Percentiles rank a stretch among this genome's conserved stretches.
phyloP scores from a whole-genome alignment of 1,140 invertebrate species.

The Hesperophylax magnus region DNA sequence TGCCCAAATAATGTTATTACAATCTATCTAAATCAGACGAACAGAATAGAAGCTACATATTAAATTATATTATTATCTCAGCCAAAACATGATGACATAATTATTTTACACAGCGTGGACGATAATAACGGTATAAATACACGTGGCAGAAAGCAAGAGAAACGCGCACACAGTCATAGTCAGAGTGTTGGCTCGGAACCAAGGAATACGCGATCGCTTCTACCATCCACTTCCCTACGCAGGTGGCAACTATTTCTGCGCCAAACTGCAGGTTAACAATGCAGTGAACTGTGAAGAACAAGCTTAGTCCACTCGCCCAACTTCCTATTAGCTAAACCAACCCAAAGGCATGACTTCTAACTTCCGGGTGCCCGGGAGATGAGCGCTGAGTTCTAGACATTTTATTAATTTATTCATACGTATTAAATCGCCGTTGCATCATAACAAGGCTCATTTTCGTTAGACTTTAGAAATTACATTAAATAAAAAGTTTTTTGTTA shows the following conservation, averaged over 20 bases:
- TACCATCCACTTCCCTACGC: background rate
- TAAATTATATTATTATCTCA: too few relatives aligned
- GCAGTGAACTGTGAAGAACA: background rate
- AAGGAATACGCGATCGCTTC: background rate
- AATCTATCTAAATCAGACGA: too few relatives aligned
- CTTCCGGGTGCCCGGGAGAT: constrained; percentile 12
- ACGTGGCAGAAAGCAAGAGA: background rate
- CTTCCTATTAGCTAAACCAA: background rate
- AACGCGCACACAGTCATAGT: background rate
- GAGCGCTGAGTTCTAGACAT: background rate
- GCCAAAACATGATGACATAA: constrained; percentile 5
- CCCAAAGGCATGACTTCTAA: constrained; percentile 24
- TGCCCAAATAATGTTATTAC: too few relatives aligned
- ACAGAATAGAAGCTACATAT: too few relatives aligned
- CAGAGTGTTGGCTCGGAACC: constrained; percentile 11
- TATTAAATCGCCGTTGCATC: too few relatives aligned
- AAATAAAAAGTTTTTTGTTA: too few relatives aligned
- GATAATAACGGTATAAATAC: constrained; percentile 6
- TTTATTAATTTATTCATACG: background rate
- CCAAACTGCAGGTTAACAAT: constrained; percentile 35
- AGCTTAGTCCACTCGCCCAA: background rate
- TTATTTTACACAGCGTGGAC: background rate
- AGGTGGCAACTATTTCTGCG: constrained; percentile 39
- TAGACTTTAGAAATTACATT: too few relatives aligned
- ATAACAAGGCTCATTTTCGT: too few relatives aligned